Conservation (phyloP, 2,113 vertebrate genomes). For the Lycaon pictus region DNA sequence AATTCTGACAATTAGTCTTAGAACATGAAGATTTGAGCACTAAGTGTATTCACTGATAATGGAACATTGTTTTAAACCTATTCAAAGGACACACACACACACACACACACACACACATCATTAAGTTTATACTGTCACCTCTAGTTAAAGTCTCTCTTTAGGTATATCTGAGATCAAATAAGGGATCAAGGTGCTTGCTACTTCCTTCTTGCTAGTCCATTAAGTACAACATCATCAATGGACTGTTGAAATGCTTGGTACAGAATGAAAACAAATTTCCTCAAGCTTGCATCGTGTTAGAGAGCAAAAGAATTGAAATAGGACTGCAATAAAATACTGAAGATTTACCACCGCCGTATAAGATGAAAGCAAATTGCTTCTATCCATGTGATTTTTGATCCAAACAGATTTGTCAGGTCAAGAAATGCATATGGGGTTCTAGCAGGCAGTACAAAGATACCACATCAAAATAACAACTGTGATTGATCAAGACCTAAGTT, state of each 20-base stretch:
- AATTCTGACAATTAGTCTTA: not conserved
- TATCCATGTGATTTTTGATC: not conserved
- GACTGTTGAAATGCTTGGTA: not conserved
- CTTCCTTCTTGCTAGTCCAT: not conserved
- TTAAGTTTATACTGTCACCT: not conserved
- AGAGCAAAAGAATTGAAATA: not conserved
- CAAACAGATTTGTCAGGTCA: not conserved
- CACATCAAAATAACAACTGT: not conserved
- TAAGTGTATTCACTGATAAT: accelerated
- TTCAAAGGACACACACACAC: not conserved
- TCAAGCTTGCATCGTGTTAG: not conserved
- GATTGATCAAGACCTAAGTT: not conserved
- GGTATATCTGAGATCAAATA: not conserved
- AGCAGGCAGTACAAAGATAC: not conserved
- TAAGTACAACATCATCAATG: not conserved
- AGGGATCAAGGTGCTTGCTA: not conserved
- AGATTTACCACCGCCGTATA: too few relatives aligned
- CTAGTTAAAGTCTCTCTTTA: not conserved
- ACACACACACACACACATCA: accelerated
- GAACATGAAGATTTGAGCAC: not conserved
- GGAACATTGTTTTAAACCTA: not conserved
- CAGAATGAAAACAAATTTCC: not conserved
- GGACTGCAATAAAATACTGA: not conserved
- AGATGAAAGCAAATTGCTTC: not conserved
- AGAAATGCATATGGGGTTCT: not conserved